Base-by-base conservation (phyloP, 2,888 invertebrate genomes). In the Drosophila sordidula region DNA sequence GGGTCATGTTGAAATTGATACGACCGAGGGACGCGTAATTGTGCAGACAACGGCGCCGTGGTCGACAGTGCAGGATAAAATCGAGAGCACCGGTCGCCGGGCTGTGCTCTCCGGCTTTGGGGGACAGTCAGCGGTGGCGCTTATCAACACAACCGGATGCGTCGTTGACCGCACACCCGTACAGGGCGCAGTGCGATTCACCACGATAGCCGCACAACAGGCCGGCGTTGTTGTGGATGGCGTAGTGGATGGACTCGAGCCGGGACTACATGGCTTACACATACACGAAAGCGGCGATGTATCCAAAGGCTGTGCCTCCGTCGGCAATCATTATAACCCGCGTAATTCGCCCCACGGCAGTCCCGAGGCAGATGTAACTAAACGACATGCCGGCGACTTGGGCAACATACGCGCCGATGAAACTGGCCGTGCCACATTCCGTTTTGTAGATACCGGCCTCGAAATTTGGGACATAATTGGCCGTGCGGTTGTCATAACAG, bases 71-170 rank as follows among this genome's bases (percentile, higher is more conserved):
- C 93, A 93, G 70, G 92, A 93, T 38, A 91, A 89, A 78, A 93
- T 93, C 25, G 93, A 93, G 76, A 79, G 83, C 25, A 95, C 96
- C 0, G 97, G 97, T 0, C 94, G 93, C 64, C 93, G 95, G 75
- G 96, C 96, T 1, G 96, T 97, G 0, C 91, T 98, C 0, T 95
- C 96, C 86, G 98, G 98, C 5, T 95, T 95, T 91, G 97, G 96
- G 70, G 95, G 96, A 93, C 91, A 93, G 80, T 93, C 93, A 1
- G 96, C 96, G 0, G 98, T 97, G 1, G 96, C 97, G 0, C 95
- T 97, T 84, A 94, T 97, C 62, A 93, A 90, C 63, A 90, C 85
- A 25, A 93, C 90, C 0, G 89, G 90, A 9, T 78, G 89, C 46
- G 90, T 89, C 8, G 80, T 82, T 14, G 85, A 83, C 16, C 75